Percentiles rank a stretch among this genome's conserved stretches.
Conservation (phyloP, 2,888 invertebrate genomes). For the Troides oblongomaculatus region DNA sequence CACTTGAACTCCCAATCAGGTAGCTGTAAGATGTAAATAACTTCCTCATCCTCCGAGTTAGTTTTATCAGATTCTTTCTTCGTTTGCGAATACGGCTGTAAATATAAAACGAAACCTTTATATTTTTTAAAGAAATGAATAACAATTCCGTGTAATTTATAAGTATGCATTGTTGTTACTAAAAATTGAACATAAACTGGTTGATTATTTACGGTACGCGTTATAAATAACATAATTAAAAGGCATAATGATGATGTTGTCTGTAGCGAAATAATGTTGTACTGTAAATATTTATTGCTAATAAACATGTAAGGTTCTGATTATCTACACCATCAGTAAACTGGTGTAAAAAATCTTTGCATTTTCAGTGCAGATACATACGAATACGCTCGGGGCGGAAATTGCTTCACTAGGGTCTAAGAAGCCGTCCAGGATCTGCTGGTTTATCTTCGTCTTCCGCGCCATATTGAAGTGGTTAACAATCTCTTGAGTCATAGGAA, state of each 20-base stretch:
- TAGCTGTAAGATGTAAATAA: slow-evolving; percentile 68
- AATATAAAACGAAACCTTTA: slow-evolving; percentile 1
- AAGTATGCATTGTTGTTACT: background rate
- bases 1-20: slow-evolving; percentile 69
- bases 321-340: too few species aligned
- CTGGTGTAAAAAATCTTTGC: too few species aligned
- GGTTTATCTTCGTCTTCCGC: slow-evolving; percentile 66
- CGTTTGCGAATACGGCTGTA: slow-evolving; percentile 59
- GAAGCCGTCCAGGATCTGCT: slow-evolving; percentile 68
- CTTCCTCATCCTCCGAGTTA: slow-evolving; percentile 60
- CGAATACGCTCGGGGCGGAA: slow-evolving; percentile 67
- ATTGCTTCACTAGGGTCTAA: slow-evolving; percentile 62
- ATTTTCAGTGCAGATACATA: slow-evolving; percentile 43
- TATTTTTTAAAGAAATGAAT: background rate
- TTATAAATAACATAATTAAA: too few species aligned
- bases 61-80: slow-evolving; percentile 50
- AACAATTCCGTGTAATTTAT: background rate
- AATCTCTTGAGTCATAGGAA: slow-evolving; percentile 67
- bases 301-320: too few species aligned
- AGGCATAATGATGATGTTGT: too few species aligned
- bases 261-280: too few species aligned
- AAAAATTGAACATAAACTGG: too few species aligned
- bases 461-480: slow-evolving; percentile 59
- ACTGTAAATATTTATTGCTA: too few species aligned
- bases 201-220: too few species aligned